These are phyloP conservation scores for Helicoverpa zea DNA, from an alignment of 1,140 invertebrate species.

Conservation along the genomic window DNA sequence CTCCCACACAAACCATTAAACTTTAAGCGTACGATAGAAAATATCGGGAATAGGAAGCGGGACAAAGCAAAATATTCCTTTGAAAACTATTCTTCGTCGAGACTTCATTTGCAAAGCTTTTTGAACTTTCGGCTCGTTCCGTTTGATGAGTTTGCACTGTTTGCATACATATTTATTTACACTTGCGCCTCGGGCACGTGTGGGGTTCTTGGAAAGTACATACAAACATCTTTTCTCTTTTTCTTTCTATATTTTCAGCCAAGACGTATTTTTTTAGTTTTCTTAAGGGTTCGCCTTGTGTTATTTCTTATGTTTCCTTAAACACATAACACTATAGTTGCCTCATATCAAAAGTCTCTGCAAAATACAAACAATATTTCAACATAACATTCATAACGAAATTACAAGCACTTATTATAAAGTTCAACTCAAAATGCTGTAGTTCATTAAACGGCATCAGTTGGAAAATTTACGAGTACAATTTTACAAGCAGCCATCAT, in stretches of 20 bases:
- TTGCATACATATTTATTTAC: constrained; percentile 38
- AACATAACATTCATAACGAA: too few relatives aligned
- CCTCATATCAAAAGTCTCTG: too few relatives aligned
- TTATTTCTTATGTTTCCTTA: too few relatives aligned
- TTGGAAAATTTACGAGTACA: background rate
- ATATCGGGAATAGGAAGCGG: constrained; percentile 67
- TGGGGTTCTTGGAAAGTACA: background rate
- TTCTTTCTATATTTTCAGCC: background rate
- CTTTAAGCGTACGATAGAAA: constrained; percentile 68
- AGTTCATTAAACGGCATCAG: constrained; percentile 18
- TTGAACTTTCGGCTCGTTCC: constrained; percentile 52
- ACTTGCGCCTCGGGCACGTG: constrained; percentile 3
- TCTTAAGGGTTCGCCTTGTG: too few relatives aligned
- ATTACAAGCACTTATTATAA: background rate
- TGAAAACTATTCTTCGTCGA: constrained; percentile 62
- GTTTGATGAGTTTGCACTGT: constrained; percentile 42
- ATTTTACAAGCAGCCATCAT: constrained; percentile 23
- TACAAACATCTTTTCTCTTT: background rate
- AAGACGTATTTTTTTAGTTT: background rate
- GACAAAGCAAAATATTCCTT: constrained; percentile 69
- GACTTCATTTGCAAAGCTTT: constrained; percentile 55
- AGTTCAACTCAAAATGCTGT: background rate
- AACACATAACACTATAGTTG: too few relatives aligned
- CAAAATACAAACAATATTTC: too few relatives aligned
- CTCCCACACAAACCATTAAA: constrained; percentile 71